Base-by-base conservation (phyloP, 2,113 vertebrate genomes). In the Lutjanus erythropterus region DNA sequence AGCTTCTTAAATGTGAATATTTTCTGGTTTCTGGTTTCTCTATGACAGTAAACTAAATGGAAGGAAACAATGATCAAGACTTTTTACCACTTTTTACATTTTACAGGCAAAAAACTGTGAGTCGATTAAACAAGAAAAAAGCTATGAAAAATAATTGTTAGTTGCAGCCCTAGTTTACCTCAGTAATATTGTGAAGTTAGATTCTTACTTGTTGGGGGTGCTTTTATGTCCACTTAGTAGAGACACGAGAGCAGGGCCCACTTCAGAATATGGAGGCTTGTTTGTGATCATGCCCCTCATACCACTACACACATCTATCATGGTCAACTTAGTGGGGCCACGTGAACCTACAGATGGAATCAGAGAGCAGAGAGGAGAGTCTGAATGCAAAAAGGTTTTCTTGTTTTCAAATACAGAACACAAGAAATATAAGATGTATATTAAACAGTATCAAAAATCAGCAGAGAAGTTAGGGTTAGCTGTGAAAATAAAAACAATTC, bases 291-390 rank as follows among this genome's bases (percentile, higher is more conserved):
- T 95, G 2, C 92, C 96, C 79, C 96, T 97, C 77, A 97, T 96
- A 5, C 98, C 97, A 74, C 96, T 97, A n/a, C 97, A 97, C n/a
- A 99, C 95, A 71, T 99, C 97, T 77, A 99, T 98, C 82, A 99
- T 96, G 88, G 97, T 98, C 88, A 99, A 90, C 83, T 97, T 97
- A 74, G 96, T 98, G 44, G 96, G 94, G 41, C 97, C 96, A 84
- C 97, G 97, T 9, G 96, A 96, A 95, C 97, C 98, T 99, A 76
- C 33, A 14, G 47, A 86, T 19, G 16, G 46, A 85, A 68, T 25
- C 3, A 59, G 21, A 77, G 29, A 76, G 19, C 4, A 71, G 44
- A 71, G 44, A 65, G 11, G 4, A 41, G 35, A 12, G 27, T 14
- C 25, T 23, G 7, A 77, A 31, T 47, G 19, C 3, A 55, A 68